Percentiles rank a stretch among this genome's conserved stretches.
Conservation (phyloP, 2,888 invertebrate species). For the Drosophila atripex region DNA sequence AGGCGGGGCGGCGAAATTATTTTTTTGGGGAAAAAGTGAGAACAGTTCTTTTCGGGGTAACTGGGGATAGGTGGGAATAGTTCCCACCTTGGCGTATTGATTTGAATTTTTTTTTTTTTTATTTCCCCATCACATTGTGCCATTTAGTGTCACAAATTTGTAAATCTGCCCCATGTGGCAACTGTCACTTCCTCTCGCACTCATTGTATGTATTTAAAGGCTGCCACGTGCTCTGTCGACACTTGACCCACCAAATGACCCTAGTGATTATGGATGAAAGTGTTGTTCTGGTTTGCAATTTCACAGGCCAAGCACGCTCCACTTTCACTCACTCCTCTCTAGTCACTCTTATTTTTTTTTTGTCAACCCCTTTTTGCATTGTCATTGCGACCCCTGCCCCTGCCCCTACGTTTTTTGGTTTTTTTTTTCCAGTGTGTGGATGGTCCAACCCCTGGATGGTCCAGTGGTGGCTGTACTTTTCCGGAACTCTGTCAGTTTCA, state of each 20-base stretch:
- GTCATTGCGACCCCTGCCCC: neutral
- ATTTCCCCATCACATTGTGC: neutral
- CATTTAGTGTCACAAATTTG: neutral
- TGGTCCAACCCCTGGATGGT: conserved; percentile 1
- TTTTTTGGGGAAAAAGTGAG: neutral
- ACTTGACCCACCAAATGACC: conserved; percentile 64
- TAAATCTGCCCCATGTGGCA: conserved; percentile 1
- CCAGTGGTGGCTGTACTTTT: conserved; percentile 36
- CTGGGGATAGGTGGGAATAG: neutral
- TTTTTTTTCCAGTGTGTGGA: neutral
- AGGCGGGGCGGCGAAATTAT: neutral
- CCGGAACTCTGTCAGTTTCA: conserved; percentile 4
- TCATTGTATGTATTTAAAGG: conserved; percentile 21
- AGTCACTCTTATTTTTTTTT: no score
- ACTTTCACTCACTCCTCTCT: conserved; percentile 8
- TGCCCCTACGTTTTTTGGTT: neutral
- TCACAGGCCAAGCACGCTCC: conserved; percentile 23
- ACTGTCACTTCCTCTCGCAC: neutral
- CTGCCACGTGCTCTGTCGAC: conserved; percentile 34
- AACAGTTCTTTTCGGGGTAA: neutral
- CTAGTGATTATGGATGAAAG: conserved; percentile 65
- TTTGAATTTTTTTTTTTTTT: neutral
- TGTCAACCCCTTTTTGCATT: conserved; percentile 17
- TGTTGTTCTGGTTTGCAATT: conserved; percentile 33
- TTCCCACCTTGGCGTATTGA: neutral